A percentile compares a stretch with the other conserved stretches of the same genome.
Conservation (phyloP, 2,888 invertebrate genomes). For the Machimus rusticus region DNA sequence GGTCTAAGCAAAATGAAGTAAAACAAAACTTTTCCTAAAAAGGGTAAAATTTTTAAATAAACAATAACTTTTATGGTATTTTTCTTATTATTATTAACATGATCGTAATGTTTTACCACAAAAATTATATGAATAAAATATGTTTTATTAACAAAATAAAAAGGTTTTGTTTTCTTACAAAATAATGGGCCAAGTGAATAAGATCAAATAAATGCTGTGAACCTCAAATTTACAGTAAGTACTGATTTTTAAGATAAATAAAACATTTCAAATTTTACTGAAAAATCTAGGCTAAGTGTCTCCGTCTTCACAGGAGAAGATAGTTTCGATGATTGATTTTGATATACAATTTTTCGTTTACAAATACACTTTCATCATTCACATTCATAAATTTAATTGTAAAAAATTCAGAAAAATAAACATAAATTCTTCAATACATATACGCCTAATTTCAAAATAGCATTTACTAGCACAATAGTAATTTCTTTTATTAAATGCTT, state of each 20-base stretch:
- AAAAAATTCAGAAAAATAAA: neutral
- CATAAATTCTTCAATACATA: neutral
- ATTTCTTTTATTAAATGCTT: neutral
- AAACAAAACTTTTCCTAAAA: no score
- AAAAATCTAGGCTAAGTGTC: neutral
- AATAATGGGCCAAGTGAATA: neutral
- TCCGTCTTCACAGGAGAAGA: neutral
- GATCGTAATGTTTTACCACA: neutral
- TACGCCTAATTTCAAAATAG: no score
- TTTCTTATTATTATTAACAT: neutral
- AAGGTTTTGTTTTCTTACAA: neutral
- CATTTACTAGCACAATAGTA: neutral
- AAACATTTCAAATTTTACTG: neutral
- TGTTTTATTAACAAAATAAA: neutral
- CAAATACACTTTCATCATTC: no score
- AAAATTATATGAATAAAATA: neutral
- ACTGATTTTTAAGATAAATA: neutral
- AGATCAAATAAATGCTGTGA: neutral
- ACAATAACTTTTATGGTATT: no score
- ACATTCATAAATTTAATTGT: neutral
- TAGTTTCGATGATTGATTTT: no score
- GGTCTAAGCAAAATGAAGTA: no score
- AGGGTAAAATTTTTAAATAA: no score
- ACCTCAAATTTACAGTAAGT: neutral
- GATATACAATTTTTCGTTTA: no score